A percentile compares a stretch with the other conserved stretches of the same genome.
Conservation (phyloP, 2,888 invertebrate species). For the Trichogramma evanescens region DNA sequence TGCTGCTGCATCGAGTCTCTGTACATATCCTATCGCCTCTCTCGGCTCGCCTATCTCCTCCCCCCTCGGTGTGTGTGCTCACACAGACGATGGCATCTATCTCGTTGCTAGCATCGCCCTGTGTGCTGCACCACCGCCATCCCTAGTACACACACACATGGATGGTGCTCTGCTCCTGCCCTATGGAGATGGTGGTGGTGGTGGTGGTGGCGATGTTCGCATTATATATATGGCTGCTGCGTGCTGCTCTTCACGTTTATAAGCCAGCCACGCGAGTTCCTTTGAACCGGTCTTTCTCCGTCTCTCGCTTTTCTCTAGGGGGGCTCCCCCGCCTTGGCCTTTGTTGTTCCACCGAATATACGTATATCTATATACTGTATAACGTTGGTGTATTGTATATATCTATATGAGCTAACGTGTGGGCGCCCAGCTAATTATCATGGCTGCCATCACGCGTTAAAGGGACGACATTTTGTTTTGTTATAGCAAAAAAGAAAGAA, state of each 20-base stretch:
- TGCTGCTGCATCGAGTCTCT: no score
- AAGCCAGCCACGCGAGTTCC: conserved; percentile 15
- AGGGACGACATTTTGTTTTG: conserved; percentile 46
- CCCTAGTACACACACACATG: conserved; percentile 8
- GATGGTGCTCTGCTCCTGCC: background rate
- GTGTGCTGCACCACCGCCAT: background rate
- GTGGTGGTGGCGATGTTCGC: conserved; percentile 6
- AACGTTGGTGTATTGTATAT: no score
- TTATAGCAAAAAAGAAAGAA: conserved; percentile 5
- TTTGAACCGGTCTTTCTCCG: conserved; percentile 23
- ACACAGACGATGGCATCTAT: background rate
- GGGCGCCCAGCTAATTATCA: conserved; percentile 41
- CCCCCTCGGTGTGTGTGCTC: no score
- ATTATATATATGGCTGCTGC: conserved; percentile 22
- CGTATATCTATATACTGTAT: no score
- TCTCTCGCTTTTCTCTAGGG: background rate
- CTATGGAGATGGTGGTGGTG: background rate
- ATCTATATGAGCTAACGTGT: background rate
- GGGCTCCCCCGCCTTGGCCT: background rate
- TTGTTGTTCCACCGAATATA: no score
- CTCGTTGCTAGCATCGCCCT: conserved; percentile 13
- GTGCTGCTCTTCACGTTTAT: conserved; percentile 1
- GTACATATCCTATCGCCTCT: no score
- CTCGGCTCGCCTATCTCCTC: no score
- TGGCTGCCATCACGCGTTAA: conserved; percentile 28